phyloP scores from a whole-genome alignment of 1,140 invertebrate genomes.

The Tetramorium simillimum region DNA sequence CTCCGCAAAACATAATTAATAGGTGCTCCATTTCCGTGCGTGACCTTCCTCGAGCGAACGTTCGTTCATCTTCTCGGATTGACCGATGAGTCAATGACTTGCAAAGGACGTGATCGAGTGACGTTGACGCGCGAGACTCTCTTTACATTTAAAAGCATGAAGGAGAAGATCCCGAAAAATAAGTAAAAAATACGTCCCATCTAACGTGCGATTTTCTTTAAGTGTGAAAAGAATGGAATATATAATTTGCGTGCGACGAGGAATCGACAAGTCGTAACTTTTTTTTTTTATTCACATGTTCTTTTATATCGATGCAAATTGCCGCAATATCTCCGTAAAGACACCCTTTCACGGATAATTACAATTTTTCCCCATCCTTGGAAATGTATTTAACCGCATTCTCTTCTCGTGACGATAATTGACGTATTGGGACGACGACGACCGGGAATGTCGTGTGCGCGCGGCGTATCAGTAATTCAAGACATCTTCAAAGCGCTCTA shows the following conservation, averaged over 20 bases:
- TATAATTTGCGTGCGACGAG: not conserved
- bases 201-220: not conserved
- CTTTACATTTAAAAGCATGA: not conserved
- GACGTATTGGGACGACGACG: not conserved
- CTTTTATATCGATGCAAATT: not conserved
- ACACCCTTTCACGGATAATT: conserved; percentile 29
- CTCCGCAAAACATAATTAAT: conserved; percentile 53
- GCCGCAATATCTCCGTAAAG: not conserved
- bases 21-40: conserved; percentile 36
- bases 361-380: not conserved
- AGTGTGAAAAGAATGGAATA: not conserved
- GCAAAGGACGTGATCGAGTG: conserved; percentile 3
- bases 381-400: conserved; percentile 15
- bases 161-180: not conserved
- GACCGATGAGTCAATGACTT: conserved; percentile 33
- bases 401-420: conserved; percentile 27
- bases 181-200: not conserved
- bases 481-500: not conserved
- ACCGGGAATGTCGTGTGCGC: not conserved
- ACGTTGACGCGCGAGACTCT: not conserved
- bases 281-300: not conserved
- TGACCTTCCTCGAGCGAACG: conserved; percentile 53
- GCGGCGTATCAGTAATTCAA: conserved; percentile 8
- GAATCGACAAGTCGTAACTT: not conserved
- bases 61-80: conserved; percentile 25